Evolutionary conservation across 2,113 vertebrate species (phyloP).

Genomic region (Sander lucioperca): DNA sequence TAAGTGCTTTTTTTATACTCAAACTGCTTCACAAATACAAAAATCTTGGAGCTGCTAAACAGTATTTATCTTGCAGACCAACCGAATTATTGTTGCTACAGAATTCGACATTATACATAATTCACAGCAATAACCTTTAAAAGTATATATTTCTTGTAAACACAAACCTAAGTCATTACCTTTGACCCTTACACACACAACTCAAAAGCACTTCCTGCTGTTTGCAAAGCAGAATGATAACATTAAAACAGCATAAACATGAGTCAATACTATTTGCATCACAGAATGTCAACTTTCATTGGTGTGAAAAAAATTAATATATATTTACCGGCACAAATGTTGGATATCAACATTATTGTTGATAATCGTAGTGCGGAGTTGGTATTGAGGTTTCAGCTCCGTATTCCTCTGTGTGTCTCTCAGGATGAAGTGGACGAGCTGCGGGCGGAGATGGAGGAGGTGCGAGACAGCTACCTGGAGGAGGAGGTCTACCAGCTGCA

Average conservation of each 20-base stretch:
- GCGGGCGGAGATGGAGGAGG: slow-evolving; percentile 98
- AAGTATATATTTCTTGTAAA: neutral
- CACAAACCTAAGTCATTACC: neutral
- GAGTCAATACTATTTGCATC: neutral
- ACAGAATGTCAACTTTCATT: neutral
- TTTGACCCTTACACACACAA: slow-evolving; percentile 5
- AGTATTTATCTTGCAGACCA: neutral
- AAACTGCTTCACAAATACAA: neutral
- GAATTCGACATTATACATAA: neutral
- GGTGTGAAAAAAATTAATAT: neutral
- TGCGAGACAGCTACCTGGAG: slow-evolving; percentile 97
- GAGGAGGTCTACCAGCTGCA: slow-evolving; percentile 99
- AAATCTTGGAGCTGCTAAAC: too few species aligned
- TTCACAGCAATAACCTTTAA: neutral
- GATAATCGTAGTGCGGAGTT: neutral
- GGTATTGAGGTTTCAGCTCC: neutral
- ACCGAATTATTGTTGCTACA: neutral
- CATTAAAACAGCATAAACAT: neutral
- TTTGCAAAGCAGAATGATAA: neutral
- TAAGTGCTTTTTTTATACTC: neutral
- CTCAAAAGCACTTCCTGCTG: neutral
- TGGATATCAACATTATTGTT: neutral
- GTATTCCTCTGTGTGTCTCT: neutral
- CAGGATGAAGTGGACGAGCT: slow-evolving; percentile 99
- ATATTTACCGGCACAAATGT: neutral